Base-by-base conservation (phyloP, 2,888 invertebrate species). In the Ophioninae sp. region DNA sequence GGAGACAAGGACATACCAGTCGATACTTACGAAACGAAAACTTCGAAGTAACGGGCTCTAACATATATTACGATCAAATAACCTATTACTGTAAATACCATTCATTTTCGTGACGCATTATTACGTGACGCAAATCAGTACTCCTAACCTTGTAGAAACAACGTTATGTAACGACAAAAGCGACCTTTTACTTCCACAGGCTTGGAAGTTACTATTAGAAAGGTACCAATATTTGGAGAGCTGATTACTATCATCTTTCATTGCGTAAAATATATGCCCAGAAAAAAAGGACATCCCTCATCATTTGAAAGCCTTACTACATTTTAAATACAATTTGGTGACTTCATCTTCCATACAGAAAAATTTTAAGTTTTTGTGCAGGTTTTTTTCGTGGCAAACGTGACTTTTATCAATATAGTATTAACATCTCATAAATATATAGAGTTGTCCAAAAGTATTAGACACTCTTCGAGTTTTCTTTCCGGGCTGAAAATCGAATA, bases 111-210 rank as follows among this genome's bases (percentile, higher is more conserved):
- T 64, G 61, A 51, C 20, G 41, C 41, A 73, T 61, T 73, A 61
- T 23, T 23, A 22, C 30, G 30, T 30, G 73, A 74, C 22, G 51
- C 63, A 63, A 30, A 74, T 63, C n/a, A 63, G 30, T 39, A 20
- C 10, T 44, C 7, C 22, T 2, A 63, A 44, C 30, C 73, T 74
- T 63, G 44, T 23, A 30, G 23, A 63, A 51, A 39, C 9, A 20
- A 63, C 51, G 51, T 64, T 64, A 39, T n/a, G 39, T 74, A 72
- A 72, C 63, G 73, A 74, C 73, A 51, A 63, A 63, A 22, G 17
- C 30, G 44, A 74, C 63, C 63, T 74, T 74, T 74, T 63, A 74
- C 73, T 73, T 74, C 51, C 10, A 51, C 3, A 23, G 41, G 41
- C 23, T 13, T n/a, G 23, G 41, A 61, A 73, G 61, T 44, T 22